Conservation (phyloP, 2,888 invertebrate genomes). For the Elegia similella region DNA sequence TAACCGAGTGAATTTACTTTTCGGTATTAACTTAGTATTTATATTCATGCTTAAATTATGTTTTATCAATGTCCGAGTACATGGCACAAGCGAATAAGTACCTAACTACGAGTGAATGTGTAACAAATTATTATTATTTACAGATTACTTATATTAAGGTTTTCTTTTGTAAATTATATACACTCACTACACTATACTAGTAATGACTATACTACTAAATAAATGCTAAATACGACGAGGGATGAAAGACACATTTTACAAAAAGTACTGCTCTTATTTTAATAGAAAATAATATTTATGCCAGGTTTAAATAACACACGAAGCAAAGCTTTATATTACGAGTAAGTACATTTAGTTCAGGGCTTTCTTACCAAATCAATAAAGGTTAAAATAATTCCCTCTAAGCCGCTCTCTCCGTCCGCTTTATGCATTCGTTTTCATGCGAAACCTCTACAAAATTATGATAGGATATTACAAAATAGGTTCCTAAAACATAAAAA, state of each 20-base stretch:
- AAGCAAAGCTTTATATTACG: not conserved
- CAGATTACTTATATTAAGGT: no score
- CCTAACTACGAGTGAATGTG: no score
- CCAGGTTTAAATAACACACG: slow-evolving; percentile 9
- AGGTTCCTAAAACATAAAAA: slow-evolving; percentile 52
- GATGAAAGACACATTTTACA: slow-evolving; percentile 63
- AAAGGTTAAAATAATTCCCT: slow-evolving; percentile 24
- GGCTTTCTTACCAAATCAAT: slow-evolving; percentile 6
- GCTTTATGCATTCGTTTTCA: slow-evolving; percentile 63
- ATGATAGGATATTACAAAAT: slow-evolving; percentile 63
- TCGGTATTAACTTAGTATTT: no score
- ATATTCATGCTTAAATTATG: no score
- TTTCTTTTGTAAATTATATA: no score
- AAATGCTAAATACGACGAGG: slow-evolving; percentile 49
- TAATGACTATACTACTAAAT: not conserved
- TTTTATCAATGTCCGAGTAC: no score
- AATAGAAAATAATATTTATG: slow-evolving; percentile 17
- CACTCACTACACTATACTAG: no score
- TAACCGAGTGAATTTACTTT: no score
- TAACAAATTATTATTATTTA: no score
- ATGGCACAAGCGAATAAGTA: no score
- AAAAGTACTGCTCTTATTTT: slow-evolving; percentile 65
- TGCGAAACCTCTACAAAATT: slow-evolving; percentile 77
- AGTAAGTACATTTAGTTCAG: slow-evolving; percentile 1
- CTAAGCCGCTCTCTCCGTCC: slow-evolving; percentile 32